Conservation (phyloP, 1,140 invertebrate species). For the Micrasema longulum region DNA sequence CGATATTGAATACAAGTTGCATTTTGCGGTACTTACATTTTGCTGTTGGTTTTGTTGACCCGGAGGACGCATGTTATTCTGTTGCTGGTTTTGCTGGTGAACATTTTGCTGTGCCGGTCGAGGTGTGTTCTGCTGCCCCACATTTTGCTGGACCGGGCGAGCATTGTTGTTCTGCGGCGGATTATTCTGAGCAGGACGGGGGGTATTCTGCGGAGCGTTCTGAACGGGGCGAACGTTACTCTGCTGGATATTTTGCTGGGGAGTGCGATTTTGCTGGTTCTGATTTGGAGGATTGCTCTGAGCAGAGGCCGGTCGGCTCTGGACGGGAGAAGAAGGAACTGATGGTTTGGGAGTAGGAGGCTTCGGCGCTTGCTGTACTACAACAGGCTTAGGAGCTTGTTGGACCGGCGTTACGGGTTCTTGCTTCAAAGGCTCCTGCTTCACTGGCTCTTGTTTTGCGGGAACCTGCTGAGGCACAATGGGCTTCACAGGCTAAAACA, state of each 20-base stretch:
- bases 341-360: not conserved
- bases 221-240: constrained; percentile 9
- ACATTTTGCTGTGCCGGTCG: constrained; percentile 9
- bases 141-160: constrained; percentile 6
- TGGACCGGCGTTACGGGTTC: not conserved
- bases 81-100: constrained; percentile 3
- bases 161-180: constrained; percentile 33
- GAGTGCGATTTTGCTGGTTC: not conserved
- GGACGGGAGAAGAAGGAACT: constrained; percentile 1
- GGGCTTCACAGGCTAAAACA: not conserved
- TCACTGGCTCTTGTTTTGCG: not conserved
- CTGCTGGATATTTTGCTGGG: constrained; percentile 9
- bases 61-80: constrained; percentile 24
- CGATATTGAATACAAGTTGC: too few relatives aligned
- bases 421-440: constrained; percentile 13
- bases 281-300: constrained; percentile 3
- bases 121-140: constrained; percentile 2
- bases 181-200: not conserved
- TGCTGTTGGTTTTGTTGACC: constrained; percentile 32
- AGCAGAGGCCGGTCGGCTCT: constrained; percentile 37
- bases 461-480: not conserved
- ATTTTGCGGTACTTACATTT: constrained; percentile 36
- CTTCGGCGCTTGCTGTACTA: constrained; percentile 14
- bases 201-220: constrained; percentile 15
- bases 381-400: not conserved